phyloP scores from a whole-genome alignment of 2,888 invertebrate species.

The Aproaerema taeniolella region DNA sequence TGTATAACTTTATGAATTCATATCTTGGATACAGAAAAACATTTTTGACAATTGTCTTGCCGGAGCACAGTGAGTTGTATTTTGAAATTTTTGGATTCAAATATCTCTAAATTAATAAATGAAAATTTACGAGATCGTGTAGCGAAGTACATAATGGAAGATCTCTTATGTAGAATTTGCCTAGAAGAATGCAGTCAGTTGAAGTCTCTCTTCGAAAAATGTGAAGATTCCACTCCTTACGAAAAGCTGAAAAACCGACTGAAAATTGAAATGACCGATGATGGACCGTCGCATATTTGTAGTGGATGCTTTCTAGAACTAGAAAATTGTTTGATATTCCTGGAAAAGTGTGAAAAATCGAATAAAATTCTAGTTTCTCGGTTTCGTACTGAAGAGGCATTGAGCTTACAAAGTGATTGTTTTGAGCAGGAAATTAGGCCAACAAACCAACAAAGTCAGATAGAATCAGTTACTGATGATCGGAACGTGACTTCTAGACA shows the following conservation, averaged over 20 bases:
- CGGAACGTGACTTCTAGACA: neutral
- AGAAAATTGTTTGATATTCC: neutral
- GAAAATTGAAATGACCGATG: neutral
- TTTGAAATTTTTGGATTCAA: too few species aligned
- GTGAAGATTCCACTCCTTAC: neutral
- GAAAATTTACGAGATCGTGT: neutral
- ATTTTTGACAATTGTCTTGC: too few species aligned
- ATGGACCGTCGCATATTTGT: neutral
- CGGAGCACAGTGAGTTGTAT: too few species aligned
- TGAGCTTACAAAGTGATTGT: neutral
- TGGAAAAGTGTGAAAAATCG: slow-evolving; percentile 10
- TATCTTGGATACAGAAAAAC: too few species aligned
- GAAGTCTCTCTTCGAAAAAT: neutral
- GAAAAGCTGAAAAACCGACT: neutral
- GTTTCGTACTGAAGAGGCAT: neutral
- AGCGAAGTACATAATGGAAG: neutral
- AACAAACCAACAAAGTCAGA: too few species aligned
- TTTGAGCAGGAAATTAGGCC: neutral
- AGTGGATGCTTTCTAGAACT: neutral
- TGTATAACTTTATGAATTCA: too few species aligned
- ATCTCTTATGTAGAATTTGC: neutral
- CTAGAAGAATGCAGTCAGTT: neutral
- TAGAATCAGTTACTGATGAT: neutral
- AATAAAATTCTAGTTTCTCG: slow-evolving; percentile 16
- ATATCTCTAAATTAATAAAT: too few species aligned